Base-by-base conservation (phyloP, 1,140 invertebrate species). In the Venturia canescens region DNA sequence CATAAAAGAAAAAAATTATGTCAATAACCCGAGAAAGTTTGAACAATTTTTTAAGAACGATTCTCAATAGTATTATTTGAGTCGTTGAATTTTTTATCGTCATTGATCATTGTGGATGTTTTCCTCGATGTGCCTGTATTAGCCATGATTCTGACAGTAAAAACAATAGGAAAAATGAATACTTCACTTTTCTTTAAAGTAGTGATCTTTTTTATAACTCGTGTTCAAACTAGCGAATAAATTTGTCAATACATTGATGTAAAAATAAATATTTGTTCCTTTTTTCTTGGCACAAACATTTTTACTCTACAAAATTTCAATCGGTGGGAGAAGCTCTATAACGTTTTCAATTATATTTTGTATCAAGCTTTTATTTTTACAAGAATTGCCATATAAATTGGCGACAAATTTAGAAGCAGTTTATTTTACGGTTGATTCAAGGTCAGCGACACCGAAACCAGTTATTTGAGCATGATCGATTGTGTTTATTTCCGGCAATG, bases 51-150 rank as follows among this genome's bases (percentile, higher is more conserved):
- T 34, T 70, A 31, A 82, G 60, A 21, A 78, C 50, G 38, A 29
- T 23, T 78, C 79, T 31, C 23, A 82, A 66, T 9, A 78, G 75
- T 70, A 84, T 74, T 4, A 84, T 60, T 72, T 84, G 74, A n/a
- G 78, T 78, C 2, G 66, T 71, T 31, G 82, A 50, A 31, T 84
- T 34, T 69, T 78, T 79, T 3, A 72, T 60, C 18, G 31, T 34
- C 44, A 70, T 78, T 27, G 21, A 48, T 34, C 44, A 70, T 78
- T 27, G 21, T 44, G 57, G 80, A 71, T 57, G 16, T 53, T 1
- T 16, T 31, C 1, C 23, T 15, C 13, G 48, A 57, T 34, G 31
- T 70, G 31, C 69, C 21, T 34, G 72, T 21, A 27, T 76, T 53
- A 16, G 44, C 66, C 53, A 31, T 21, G 26, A 29, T 76, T 11